These are phyloP conservation scores for Drosophila sulfurigaster DNA, from an alignment of 1,140 invertebrate species.

Conservation along the genomic window DNA sequence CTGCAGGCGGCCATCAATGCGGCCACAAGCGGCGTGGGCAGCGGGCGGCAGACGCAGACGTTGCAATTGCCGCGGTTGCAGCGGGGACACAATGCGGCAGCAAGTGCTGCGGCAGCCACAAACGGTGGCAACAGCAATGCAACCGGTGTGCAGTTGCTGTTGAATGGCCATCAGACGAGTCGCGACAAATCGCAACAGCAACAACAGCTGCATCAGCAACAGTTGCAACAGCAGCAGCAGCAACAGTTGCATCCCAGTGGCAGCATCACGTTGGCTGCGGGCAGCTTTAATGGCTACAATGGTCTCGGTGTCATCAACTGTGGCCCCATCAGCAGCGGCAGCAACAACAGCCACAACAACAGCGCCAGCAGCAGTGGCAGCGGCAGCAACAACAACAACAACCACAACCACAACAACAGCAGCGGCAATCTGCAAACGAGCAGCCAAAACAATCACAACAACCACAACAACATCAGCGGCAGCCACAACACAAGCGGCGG, in stretches of 20 bases:
- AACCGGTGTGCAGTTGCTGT: conserved; percentile 54
- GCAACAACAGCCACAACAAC: conserved; percentile 34
- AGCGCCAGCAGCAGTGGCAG: neutral
- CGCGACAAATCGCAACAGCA: conserved; percentile 35
- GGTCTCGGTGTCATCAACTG: conserved; percentile 46
- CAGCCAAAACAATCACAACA: conserved; percentile 3
- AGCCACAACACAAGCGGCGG: conserved; percentile 16
- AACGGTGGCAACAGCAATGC: conserved; percentile 6
- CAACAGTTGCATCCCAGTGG: conserved; percentile 20
- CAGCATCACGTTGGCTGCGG: conserved; percentile 57
- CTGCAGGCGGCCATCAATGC: conserved; percentile 60
- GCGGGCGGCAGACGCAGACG: conserved; percentile 54
- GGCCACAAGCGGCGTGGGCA: conserved; percentile 27
- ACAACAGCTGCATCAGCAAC: conserved; percentile 37
- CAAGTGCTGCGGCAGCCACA: conserved; percentile 15
- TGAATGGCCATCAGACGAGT: conserved; percentile 55
- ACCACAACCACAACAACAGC: conserved; percentile 10
- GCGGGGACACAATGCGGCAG: conserved; percentile 46
- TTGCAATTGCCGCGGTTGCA: conserved; percentile 65
- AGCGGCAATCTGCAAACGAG: conserved; percentile 28
- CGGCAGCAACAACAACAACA: conserved; percentile 1
- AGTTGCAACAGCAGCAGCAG: conserved; percentile 27
- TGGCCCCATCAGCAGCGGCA: conserved; percentile 50
- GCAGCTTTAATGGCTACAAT: conserved; percentile 71
- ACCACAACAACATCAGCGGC: conserved; percentile 7